These are phyloP conservation scores for Mugil cephalus DNA, from an alignment of 2,113 vertebrate genomes.

Conservation along the genomic window DNA sequence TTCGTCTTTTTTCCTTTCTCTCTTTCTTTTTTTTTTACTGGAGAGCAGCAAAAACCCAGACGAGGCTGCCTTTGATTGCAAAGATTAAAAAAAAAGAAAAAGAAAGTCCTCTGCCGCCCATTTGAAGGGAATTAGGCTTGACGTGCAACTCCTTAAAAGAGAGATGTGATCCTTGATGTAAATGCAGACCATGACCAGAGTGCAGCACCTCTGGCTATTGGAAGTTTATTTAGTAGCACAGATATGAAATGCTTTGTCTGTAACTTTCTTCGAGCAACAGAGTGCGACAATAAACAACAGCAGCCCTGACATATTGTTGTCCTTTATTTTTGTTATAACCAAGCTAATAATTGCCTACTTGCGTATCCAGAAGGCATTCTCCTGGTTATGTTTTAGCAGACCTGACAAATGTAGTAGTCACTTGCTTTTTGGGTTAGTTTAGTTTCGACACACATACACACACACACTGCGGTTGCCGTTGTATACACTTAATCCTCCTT, in stretches of 20 bases:
- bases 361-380: not conserved
- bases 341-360: not conserved
- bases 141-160: constrained; percentile 87
- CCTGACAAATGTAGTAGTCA: not conserved
- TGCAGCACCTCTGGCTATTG: constrained; percentile 80
- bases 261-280: not conserved
- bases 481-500: not conserved
- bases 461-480: not conserved
- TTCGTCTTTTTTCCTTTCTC: constrained; percentile 25
- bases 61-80: constrained; percentile 83
- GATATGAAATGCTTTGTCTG: constrained; percentile 41
- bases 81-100: constrained; percentile 82
- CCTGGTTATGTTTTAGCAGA: not conserved
- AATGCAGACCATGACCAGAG: constrained; percentile 89
- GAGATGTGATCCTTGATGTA: constrained; percentile 90
- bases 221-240: constrained; percentile 82
- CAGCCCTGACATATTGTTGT: not conserved
- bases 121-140: constrained; percentile 92
- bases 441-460: not conserved
- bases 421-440: not conserved
- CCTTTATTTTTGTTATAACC: not conserved
- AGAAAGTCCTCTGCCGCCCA: constrained; percentile 78
- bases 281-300: constrained; percentile 4
- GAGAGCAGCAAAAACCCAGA: constrained; percentile 81
- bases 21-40: constrained; percentile 68